Percentiles rank a stretch among this genome's conserved stretches.
phyloP scores from a whole-genome alignment of 2,797 vertebrate genomes.

The Crypturellus tataupa region DNA sequence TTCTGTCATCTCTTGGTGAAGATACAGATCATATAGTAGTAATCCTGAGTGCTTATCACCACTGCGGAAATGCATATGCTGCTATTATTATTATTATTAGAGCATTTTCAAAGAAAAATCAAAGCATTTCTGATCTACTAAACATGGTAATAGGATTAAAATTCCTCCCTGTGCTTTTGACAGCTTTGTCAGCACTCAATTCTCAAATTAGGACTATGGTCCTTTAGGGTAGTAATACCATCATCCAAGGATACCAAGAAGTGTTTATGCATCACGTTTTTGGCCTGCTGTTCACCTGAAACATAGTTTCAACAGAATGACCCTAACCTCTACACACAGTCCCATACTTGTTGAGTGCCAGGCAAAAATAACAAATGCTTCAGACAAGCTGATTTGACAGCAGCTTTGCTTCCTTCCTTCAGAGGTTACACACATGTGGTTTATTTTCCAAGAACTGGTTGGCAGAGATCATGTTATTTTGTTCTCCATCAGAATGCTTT shows the following conservation, averaged over 20 bases:
- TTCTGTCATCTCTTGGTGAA: not conserved
- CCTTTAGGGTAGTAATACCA: not conserved
- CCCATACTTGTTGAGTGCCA: not conserved
- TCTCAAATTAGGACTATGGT: not conserved
- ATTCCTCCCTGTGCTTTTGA: not conserved
- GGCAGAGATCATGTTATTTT: not conserved
- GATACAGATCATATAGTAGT: not conserved
- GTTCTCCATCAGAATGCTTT: not conserved
- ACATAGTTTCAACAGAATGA: not conserved
- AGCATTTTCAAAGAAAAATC: not conserved
- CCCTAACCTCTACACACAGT: not conserved
- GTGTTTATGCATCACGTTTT: not conserved
- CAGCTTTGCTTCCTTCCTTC: not conserved
- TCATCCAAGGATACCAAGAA: not conserved
- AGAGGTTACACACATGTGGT: not conserved
- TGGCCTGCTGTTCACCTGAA: not conserved
- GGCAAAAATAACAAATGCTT: not conserved
- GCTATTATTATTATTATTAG: not conserved
- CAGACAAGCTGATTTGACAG: not conserved
- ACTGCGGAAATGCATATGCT: not conserved
- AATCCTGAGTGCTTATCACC: not conserved
- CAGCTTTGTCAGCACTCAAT: not conserved
- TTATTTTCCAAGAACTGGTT: slow-evolving; percentile 21
- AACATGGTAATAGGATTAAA: not conserved
- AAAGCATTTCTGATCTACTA: not conserved